These are phyloP conservation scores for Dascillus cervinus DNA, from an alignment of 2,888 invertebrate genomes.

Conservation along the genomic window DNA sequence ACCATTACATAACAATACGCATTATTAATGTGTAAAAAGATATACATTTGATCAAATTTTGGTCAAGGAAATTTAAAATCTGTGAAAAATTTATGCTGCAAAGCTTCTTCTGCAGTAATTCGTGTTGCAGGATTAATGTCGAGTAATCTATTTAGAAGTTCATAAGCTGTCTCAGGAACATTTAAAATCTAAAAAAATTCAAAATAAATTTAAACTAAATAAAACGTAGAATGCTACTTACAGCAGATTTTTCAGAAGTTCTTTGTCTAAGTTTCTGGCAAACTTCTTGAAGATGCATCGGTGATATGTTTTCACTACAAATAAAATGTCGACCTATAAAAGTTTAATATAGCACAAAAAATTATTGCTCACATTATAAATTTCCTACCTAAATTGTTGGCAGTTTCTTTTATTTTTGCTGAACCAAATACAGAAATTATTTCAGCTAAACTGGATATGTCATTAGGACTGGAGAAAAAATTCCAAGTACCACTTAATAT, in stretches of 20 bases:
- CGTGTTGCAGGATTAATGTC: conserved; percentile 72
- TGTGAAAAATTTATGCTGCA: conserved; percentile 70
- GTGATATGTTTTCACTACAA: conserved; percentile 45
- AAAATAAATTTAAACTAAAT: too few relatives aligned
- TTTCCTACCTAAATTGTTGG: too few relatives aligned
- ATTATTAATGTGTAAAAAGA: too few relatives aligned
- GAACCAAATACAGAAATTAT: conserved; percentile 73
- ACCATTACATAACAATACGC: too few relatives aligned
- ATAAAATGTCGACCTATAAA: conserved; percentile 46
- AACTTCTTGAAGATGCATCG: too few relatives aligned
- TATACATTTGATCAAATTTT: too few relatives aligned
- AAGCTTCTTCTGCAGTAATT: conserved; percentile 64
- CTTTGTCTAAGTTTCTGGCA: too few relatives aligned
- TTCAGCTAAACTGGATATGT: conserved; percentile 72
- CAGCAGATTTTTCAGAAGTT: too few relatives aligned
- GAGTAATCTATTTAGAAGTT: conserved; percentile 61
- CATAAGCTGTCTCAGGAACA: conserved; percentile 67
- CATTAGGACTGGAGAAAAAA: conserved; percentile 76
- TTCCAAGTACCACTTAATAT: conserved; percentile 74
- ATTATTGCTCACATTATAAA: not conserved
- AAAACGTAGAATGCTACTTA: too few relatives aligned
- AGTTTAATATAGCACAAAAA: conserved; percentile 13
- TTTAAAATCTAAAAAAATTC: too few relatives aligned
- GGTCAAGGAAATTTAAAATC: too few relatives aligned
- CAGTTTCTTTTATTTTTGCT: too few relatives aligned